phyloP scores from a whole-genome alignment of 1,140 invertebrate genomes.

The Drosophila biarmipes region DNA sequence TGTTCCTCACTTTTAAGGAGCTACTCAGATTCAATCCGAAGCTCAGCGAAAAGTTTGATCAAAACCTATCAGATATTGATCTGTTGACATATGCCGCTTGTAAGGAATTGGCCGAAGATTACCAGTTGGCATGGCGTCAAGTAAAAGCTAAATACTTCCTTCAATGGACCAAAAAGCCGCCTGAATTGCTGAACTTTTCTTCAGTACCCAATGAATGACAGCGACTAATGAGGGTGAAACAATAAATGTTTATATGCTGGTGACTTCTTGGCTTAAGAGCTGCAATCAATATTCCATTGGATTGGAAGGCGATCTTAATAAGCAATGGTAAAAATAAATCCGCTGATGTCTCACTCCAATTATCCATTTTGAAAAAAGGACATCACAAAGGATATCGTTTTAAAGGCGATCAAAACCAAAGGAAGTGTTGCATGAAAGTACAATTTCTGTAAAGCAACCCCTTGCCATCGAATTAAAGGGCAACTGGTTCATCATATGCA shows the following conservation, averaged over 20 bases:
- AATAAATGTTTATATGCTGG: too few species aligned
- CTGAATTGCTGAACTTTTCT: constrained; percentile 82
- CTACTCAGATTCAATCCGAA: constrained; percentile 78
- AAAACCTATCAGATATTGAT: constrained; percentile 45
- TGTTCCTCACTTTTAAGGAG: constrained; percentile 87
- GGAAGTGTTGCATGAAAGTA: neutral
- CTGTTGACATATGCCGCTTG: constrained; percentile 85
- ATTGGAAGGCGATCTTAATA: too few species aligned
- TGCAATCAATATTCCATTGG: too few species aligned
- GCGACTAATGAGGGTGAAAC: neutral
- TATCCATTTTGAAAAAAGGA: too few species aligned
- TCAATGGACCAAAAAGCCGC: constrained; percentile 87
- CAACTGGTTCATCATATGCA: constrained; percentile 45
- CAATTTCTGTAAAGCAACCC: neutral
- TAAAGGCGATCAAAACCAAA: neutral
- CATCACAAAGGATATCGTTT: too few species aligned
- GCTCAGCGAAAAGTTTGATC: constrained; percentile 68
- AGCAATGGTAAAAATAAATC: too few species aligned
- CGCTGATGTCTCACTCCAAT: too few species aligned
- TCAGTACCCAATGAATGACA: neutral
- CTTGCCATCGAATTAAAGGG: constrained; percentile 1
- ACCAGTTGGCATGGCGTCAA: constrained; percentile 85
- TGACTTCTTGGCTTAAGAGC: too few species aligned
- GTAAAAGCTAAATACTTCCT: constrained; percentile 86
- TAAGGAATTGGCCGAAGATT: constrained; percentile 85